Base-by-base conservation (phyloP, 2,797 vertebrate genomes). In the Labeo calbasu region DNA sequence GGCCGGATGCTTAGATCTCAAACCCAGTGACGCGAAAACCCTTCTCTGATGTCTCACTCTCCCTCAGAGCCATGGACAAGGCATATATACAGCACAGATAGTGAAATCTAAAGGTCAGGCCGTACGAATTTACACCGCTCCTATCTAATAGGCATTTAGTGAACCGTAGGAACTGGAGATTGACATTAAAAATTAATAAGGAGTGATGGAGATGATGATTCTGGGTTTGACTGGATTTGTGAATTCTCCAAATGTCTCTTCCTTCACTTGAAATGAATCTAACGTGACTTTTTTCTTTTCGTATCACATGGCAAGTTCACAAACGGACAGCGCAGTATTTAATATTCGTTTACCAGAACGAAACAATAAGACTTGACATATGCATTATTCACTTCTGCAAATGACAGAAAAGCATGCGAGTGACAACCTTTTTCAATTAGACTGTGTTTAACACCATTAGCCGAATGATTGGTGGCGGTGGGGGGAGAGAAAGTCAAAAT, bases 31-130 rank as follows among this genome's bases (percentile, higher is more conserved):
- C 1, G 40, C 32, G 53, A 50, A 78, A 79, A 53, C n/a, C 43
- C 36, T 80, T 75, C 28, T 66, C 57, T 85, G 75, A 85, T 80
- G 81, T 83, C 80, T 50, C 81, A 69, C 69, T 88, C 81, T 53
- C 79, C 81, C 61, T 5, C 79, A 50, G 66, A 70, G 77, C 85
- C 87, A 85, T 77, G 85, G 84, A 85, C 88, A 23, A 5, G 5
- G 80, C 81, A 77, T 81, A 68, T 89, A 69, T 88, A 68, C 86
- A 83, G 88, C 90, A 92, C 90, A 79, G 81, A 71, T 51, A 48
- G 63, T 1, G 46, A 57, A 40, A 63, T 63, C 15, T 50, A 87
- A 87, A 87, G 85, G 84, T 88, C 78, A 84, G 6, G n/a, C 48
- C 23, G 81, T 79, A 87, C 14, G 36, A 85, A 78, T 66, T 78